Evolutionary conservation across 1,140 invertebrate species (phyloP), one percentile per base, ranked within the genome.

Genomic region (Drosophila hydei): DNA sequence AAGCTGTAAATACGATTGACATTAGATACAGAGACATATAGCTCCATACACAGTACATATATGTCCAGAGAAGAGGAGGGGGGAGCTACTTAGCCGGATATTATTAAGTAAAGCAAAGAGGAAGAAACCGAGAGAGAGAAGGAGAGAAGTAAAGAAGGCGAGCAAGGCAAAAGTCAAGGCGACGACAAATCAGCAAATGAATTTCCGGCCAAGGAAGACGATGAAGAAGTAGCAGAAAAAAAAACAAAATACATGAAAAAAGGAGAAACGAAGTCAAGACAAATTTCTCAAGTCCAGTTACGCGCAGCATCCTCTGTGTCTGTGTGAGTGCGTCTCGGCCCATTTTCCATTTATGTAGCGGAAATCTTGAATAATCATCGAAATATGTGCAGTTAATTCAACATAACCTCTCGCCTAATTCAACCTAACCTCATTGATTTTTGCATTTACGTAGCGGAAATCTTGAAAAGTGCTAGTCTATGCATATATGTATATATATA

Each of bases 161-260:
- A 45, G 43, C 36, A 21, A 38, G 36, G 42, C 42, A 61, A 38
- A 40, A 45, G 21, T 45, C 19, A 51, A 40, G 40, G 42, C 27
- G 60, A 27, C 47, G 30, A 30, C 65, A 16, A 54, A 60, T 43
- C 19, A 60, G 55, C 50, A 68, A 67, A 75, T 64, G 65, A 75
- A 75, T 75, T 75, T 75, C 72, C 72, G 67, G 47, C 48, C 42
- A 59, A 70, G 54, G 45, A n/a, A 61, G 18, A 30, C 27, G 11
- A 19, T 5, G 25, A 27, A 3, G 21, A 2, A 23, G 21, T 5
- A 27, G n/a, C n/a, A 33, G 7, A 33, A 33, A 1, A 1, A 33
- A 33, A 30, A 9, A 30, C 5, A 19, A 51, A 54, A 36, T n/a
- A 51, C 27, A 12, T 3, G 51, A 42, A 50, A 12, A 38, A 43